Evolutionary conservation across 2,888 invertebrate genomes (phyloP).

Genomic region (Priocnemis perturbator): DNA sequence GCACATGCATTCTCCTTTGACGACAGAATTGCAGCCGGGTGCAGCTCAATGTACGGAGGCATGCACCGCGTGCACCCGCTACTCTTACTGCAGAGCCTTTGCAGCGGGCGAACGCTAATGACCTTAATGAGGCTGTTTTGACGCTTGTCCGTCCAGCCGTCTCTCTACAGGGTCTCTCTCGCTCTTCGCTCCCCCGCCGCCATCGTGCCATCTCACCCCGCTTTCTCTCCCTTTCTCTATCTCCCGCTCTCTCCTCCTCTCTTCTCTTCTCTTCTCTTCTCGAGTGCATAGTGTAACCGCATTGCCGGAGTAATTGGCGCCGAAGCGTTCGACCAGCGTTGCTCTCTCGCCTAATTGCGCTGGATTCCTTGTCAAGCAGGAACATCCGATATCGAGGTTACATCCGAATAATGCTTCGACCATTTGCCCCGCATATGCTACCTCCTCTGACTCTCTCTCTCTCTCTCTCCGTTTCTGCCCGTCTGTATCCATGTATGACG

Average conservation of each 20-base stretch:
- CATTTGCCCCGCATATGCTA: conserved; percentile 15
- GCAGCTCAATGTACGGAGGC: conserved; percentile 31
- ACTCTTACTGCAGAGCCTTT: conserved; percentile 44
- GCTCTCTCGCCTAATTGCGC: conserved; percentile 63
- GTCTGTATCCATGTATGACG: not conserved
- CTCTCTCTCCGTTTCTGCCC: not conserved
- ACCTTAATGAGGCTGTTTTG: conserved; percentile 65
- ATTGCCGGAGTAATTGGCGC: conserved; percentile 62
- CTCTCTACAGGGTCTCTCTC: conserved; percentile 36
- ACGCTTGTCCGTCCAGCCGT: conserved; percentile 56
- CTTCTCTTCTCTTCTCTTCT: conserved; percentile 36
- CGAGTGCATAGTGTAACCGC: conserved; percentile 50
- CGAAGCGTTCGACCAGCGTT: conserved; percentile 50
- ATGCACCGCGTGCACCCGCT: conserved; percentile 39
- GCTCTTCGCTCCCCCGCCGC: conserved; percentile 18
- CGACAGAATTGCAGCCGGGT: conserved; percentile 11
- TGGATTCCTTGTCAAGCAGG: conserved; percentile 65
- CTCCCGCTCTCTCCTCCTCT: conserved; percentile 33
- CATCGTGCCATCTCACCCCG: not conserved
- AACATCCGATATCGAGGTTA: conserved; percentile 59
- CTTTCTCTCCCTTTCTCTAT: not conserved
- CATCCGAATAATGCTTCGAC: conserved; percentile 37
- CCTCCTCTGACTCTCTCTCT: conserved; percentile 12
- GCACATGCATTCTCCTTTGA: conserved; percentile 36
- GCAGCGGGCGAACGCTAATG: conserved; percentile 57